phyloP scores from a whole-genome alignment of 2,888 invertebrate genomes.

The Molorchus minor region DNA sequence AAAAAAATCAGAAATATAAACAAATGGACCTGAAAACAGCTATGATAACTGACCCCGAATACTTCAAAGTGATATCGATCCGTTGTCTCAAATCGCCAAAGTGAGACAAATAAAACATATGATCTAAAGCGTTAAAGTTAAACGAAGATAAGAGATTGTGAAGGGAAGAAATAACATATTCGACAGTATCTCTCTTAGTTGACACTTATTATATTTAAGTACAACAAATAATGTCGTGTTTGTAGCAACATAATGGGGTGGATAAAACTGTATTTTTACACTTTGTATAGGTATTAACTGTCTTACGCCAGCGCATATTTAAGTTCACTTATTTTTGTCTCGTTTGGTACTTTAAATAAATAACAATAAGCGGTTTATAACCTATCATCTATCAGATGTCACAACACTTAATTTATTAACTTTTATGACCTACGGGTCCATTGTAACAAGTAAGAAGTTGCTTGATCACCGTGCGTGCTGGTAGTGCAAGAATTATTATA shows the following conservation, averaged over 20 bases:
- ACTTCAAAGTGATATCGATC: background rate
- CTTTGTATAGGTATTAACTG: too few relatives aligned
- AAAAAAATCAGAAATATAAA: background rate
- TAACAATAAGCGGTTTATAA: too few relatives aligned
- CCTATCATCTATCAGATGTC: background rate
- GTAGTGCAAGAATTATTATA: background rate
- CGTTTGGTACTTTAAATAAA: background rate
- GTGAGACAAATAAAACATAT: too few relatives aligned
- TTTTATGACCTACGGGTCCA: background rate
- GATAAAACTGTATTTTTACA: too few relatives aligned
- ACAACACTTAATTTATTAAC: background rate
- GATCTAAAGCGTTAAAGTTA: too few relatives aligned
- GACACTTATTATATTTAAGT: too few relatives aligned
- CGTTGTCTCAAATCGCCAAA: too few relatives aligned
- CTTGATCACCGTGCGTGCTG: background rate
- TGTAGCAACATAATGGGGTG: too few relatives aligned
- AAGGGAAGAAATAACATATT: too few relatives aligned
- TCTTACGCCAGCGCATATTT: background rate
- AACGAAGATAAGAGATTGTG: too few relatives aligned
- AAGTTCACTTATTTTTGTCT: background rate
- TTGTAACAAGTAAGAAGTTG: background rate
- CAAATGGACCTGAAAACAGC: background rate
- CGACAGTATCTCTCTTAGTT: too few relatives aligned
- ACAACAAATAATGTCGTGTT: too few relatives aligned
- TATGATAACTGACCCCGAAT: background rate